A percentile compares a stretch with the other conserved stretches of the same genome.
Conservation (phyloP, 2,113 vertebrate genomes). For the Bambusicola thoracicus region DNA sequence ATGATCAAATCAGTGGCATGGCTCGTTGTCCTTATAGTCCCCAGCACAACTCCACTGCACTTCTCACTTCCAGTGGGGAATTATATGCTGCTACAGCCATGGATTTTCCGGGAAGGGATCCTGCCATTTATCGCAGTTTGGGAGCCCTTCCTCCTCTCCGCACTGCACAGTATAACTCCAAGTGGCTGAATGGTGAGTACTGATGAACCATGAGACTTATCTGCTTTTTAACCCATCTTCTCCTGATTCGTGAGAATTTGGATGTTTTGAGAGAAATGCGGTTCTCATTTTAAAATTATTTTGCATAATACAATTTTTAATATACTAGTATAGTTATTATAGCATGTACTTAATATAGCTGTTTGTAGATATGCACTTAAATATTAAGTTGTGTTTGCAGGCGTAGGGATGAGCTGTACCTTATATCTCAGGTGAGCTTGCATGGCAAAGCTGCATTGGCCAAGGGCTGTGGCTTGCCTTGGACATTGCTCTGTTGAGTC, state of each 20-base stretch:
- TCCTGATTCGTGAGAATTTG: neutral
- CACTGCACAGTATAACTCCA: constrained; percentile 98
- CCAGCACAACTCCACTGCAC: constrained; percentile 96
- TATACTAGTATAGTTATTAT: neutral
- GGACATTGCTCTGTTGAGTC: neutral
- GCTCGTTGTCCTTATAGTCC: constrained; percentile 97
- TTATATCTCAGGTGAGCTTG: neutral
- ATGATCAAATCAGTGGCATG: constrained; percentile 98
- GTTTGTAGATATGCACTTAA: neutral
- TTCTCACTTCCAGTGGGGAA: constrained; percentile 93
- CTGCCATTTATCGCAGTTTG: constrained; percentile 95
- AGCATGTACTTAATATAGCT: neutral
- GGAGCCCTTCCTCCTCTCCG: constrained; percentile 91
- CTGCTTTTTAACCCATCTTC: neutral
- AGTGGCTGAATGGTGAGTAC: constrained; percentile 94
- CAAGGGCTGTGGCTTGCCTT: neutral
- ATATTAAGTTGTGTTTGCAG: neutral
- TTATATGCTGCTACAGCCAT: constrained; percentile 96
- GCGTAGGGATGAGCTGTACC: neutral
- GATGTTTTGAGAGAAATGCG: neutral
- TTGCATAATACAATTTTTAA: neutral
- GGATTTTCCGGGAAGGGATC: constrained; percentile 97
- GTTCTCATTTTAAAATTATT: neutral
- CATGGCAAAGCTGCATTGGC: neutral
- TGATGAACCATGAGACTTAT: neutral